Evolutionary conservation across 2,888 invertebrate genomes (phyloP).

Genomic region (Orthosia gothica): DNA sequence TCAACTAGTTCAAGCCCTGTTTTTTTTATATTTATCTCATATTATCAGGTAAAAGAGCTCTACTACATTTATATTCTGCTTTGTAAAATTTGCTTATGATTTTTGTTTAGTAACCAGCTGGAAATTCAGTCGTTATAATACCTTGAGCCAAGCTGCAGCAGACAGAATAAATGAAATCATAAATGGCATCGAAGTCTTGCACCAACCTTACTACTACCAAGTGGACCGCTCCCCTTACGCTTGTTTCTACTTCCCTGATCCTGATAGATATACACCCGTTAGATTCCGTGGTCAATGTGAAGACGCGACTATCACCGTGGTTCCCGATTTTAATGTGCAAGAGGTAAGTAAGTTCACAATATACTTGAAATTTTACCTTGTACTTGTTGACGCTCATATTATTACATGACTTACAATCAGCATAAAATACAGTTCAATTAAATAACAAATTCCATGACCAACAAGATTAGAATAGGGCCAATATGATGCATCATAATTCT

Average conservation of each 20-base stretch:
- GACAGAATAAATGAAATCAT: slow-evolving; percentile 70
- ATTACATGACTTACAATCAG: too few species aligned
- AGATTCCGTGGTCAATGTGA: slow-evolving; percentile 61
- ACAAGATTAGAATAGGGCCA: background rate
- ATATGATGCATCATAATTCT: background rate
- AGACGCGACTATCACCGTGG: slow-evolving; percentile 49
- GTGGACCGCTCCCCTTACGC: slow-evolving; percentile 69
- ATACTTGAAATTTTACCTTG: too few species aligned
- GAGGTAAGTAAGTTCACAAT: slow-evolving; percentile 70
- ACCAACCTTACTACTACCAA: slow-evolving; percentile 72
- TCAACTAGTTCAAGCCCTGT: background rate
- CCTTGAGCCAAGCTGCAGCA: slow-evolving; percentile 65
- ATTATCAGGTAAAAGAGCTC: fast-evolving
- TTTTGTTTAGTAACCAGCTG: slow-evolving; percentile 77
- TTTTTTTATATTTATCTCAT: background rate
- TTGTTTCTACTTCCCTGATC: slow-evolving; percentile 66
- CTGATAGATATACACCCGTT: slow-evolving; percentile 40
- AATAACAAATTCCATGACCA: too few species aligned
- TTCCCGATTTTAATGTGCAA: slow-evolving; percentile 51
- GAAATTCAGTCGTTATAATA: slow-evolving; percentile 76
- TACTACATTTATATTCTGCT: too few species aligned
- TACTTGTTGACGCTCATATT: too few species aligned
- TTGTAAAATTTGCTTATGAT: background rate
- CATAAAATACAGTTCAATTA: too few species aligned
- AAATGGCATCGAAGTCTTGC: slow-evolving; percentile 67